phyloP scores from a whole-genome alignment of 2,888 invertebrate genomes.

The Malacosoma neustria region DNA sequence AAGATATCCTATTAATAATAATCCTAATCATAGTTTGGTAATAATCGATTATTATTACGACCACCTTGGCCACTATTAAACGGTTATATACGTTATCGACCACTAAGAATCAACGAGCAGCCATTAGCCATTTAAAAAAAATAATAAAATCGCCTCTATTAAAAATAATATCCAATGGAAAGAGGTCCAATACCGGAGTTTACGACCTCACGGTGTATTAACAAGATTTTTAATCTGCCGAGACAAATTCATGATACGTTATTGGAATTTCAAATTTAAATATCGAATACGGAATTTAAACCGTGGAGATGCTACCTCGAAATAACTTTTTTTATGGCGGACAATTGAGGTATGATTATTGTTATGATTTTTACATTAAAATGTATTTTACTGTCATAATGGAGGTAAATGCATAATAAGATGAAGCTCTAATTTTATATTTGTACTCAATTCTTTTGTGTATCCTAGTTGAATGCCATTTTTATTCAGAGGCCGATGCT shows the following conservation, averaged over 20 bases:
- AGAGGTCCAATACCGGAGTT: conserved; percentile 41
- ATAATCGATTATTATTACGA: neutral
- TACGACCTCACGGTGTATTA: conserved; percentile 46
- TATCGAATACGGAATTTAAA: conserved; percentile 1
- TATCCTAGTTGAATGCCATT: no score
- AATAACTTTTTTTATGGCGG: neutral
- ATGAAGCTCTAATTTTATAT: no score
- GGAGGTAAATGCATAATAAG: no score
- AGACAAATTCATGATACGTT: conserved; percentile 52
- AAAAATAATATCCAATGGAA: conserved; percentile 53
- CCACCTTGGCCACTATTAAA: neutral
- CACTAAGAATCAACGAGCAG: conserved; percentile 1
- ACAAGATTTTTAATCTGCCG: conserved; percentile 54
- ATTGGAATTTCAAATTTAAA: conserved; percentile 32
- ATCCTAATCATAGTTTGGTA: neutral
- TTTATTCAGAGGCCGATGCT: no score
- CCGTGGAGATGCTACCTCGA: neutral
- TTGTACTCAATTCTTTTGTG: no score
- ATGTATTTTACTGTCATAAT: no score
- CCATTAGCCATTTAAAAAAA: conserved; percentile 29
- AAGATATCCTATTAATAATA: neutral
- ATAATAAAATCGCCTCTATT: conserved; percentile 29
- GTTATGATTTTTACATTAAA: neutral
- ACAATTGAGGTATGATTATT: neutral
- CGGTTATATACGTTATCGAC: neutral